phyloP scores from a whole-genome alignment of 2,113 vertebrate genomes.

The Tachycineta bicolor region DNA sequence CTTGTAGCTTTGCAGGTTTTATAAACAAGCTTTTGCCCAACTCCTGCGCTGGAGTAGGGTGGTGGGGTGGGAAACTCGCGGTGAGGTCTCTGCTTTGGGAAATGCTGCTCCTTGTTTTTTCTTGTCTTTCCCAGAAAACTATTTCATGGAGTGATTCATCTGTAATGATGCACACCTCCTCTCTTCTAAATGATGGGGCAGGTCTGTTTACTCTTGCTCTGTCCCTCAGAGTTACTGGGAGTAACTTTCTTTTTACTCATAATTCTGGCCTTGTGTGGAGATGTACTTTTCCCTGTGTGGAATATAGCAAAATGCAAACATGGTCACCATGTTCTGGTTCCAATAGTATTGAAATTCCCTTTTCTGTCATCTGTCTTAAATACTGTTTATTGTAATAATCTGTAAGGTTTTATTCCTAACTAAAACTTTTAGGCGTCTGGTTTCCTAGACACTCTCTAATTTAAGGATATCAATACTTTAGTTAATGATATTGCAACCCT shows the following conservation, averaged over 20 bases:
- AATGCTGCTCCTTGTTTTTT: background rate
- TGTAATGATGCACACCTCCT: background rate
- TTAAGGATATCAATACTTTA: slow-evolving; percentile 29
- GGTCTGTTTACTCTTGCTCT: background rate
- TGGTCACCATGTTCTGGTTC: background rate
- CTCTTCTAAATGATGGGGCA: background rate
- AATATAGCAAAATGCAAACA: background rate
- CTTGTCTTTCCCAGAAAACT: background rate
- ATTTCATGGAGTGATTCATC: background rate
- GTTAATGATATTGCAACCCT: slow-evolving; percentile 9
- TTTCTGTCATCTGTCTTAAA: background rate
- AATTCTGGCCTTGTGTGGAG: background rate
- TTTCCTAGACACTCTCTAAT: background rate
- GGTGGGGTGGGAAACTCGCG: background rate
- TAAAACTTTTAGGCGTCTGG: background rate
- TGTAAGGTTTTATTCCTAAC: background rate
- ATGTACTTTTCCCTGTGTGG: background rate
- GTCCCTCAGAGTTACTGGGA: background rate
- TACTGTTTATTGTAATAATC: background rate
- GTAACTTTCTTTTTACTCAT: background rate
- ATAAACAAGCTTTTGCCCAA: background rate
- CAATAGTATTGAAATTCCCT: background rate
- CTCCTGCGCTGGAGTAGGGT: background rate
- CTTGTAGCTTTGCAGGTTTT: background rate
- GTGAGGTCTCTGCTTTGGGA: background rate